phyloP scores from a whole-genome alignment of 2,113 vertebrate genomes.

The Ahaetulla prasina region DNA sequence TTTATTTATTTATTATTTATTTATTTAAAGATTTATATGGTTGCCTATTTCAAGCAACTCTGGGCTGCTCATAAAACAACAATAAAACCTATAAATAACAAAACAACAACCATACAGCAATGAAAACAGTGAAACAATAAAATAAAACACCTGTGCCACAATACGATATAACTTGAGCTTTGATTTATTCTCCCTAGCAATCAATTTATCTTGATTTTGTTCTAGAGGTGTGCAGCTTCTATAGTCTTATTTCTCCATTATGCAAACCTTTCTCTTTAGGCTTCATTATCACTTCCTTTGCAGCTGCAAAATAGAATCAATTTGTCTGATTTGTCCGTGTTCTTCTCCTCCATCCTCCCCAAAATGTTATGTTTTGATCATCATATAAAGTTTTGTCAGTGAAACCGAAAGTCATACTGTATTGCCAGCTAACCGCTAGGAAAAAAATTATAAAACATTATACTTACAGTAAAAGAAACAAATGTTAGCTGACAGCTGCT shows the following conservation, averaged over 20 bases:
- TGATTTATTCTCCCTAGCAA: background rate
- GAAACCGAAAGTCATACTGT: background rate
- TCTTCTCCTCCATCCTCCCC: too few species aligned
- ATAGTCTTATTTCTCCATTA: background rate
- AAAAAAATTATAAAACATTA: background rate
- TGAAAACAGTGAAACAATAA: background rate
- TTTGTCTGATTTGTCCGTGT: background rate
- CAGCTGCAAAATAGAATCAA: background rate
- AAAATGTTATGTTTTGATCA: background rate
- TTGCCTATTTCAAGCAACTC: background rate
- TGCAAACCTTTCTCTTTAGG: background rate
- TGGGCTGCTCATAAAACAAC: background rate
- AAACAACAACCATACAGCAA: background rate
- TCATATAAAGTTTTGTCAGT: background rate
- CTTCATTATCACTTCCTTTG: background rate
- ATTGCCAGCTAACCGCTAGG: background rate
- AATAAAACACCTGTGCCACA: background rate
- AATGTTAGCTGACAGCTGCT: background rate
- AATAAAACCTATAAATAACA: background rate
- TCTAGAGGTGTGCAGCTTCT: background rate
- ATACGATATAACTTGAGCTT: constrained; percentile 21
- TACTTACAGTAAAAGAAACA: background rate
- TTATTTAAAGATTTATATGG: background rate
- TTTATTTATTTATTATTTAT: background rate
- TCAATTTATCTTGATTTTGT: background rate